These are phyloP conservation scores for Rallus limicola DNA, from an alignment of 2,113 vertebrate species.

Conservation along the genomic window DNA sequence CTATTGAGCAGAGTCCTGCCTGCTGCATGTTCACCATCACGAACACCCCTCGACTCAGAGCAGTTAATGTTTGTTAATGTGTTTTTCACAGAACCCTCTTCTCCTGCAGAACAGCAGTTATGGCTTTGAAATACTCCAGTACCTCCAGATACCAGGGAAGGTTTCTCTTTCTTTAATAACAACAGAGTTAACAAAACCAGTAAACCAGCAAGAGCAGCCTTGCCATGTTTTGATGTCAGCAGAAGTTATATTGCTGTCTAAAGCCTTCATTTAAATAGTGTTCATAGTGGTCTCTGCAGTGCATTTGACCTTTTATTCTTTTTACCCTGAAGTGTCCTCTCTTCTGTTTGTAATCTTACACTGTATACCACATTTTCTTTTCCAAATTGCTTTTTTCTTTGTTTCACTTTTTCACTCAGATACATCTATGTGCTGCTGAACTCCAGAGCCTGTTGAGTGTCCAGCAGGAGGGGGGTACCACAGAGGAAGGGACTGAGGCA, in stretches of 20 bases:
- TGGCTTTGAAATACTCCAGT: neutral
- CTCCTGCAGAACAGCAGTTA: neutral
- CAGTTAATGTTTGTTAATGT: neutral
- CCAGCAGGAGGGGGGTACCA: rapidly evolving
- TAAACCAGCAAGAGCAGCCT: neutral
- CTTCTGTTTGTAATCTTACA: neutral
- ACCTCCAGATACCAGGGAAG: neutral
- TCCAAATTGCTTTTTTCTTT: neutral
- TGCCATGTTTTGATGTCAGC: neutral
- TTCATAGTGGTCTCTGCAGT: neutral
- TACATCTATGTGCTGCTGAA: neutral
- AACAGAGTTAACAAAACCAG: neutral
- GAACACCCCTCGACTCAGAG: neutral
- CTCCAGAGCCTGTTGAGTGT: neutral
- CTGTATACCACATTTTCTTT: neutral
- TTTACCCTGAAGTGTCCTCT: neutral
- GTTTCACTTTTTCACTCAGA: neutral
- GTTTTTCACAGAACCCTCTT: neutral
- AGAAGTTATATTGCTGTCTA: neutral
- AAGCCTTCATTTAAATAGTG: neutral
- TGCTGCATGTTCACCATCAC: rapidly evolving
- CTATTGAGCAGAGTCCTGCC: rapidly evolving
- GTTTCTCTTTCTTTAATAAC: neutral
- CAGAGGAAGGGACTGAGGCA: neutral
- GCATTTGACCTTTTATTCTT: neutral